Percentiles rank a stretch among this genome's conserved stretches.
Evolutionary conservation across 2,797 vertebrate genomes (phyloP).

Genomic region (Phoebastria nigripes): DNA sequence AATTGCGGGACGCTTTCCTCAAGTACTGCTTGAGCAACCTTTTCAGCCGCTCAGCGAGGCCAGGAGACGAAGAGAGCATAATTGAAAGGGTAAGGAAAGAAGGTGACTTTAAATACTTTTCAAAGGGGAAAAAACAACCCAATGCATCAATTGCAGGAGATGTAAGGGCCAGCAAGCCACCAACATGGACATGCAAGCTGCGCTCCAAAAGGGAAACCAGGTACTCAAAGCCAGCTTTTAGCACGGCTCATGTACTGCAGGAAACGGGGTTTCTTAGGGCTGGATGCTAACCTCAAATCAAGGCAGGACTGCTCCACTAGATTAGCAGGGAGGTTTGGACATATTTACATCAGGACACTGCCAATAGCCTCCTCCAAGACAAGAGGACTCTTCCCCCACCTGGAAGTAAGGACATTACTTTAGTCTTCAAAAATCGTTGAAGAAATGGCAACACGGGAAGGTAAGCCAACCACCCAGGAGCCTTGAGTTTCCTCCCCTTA

Average conservation of each 20-base stretch:
- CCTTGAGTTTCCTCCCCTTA: fast-evolving
- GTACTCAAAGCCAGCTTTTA: not conserved
- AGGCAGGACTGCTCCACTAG: not conserved
- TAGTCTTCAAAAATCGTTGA: not conserved
- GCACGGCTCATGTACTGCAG: not conserved
- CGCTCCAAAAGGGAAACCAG: not conserved
- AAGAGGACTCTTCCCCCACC: not conserved
- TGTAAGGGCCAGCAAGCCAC: not conserved
- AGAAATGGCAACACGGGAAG: not conserved
- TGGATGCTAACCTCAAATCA: not conserved
- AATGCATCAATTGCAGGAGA: not conserved
- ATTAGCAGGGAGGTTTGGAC: not conserved
- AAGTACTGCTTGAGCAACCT: conserved; percentile 33
- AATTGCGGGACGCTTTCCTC: not conserved
- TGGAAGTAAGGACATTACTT: not conserved
- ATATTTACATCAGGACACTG: not conserved
- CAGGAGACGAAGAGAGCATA: not conserved
- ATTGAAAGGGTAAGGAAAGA: not conserved
- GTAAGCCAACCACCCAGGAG: fast-evolving
- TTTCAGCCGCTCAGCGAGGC: not conserved
- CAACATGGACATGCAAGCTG: not conserved
- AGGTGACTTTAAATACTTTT: not conserved
- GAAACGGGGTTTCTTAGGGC: not conserved
- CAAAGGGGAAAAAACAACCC: not conserved
- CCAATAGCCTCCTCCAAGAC: fast-evolving